Conservation (phyloP, 2,113 vertebrate species). For the Hippocampus mohnikei region DNA sequence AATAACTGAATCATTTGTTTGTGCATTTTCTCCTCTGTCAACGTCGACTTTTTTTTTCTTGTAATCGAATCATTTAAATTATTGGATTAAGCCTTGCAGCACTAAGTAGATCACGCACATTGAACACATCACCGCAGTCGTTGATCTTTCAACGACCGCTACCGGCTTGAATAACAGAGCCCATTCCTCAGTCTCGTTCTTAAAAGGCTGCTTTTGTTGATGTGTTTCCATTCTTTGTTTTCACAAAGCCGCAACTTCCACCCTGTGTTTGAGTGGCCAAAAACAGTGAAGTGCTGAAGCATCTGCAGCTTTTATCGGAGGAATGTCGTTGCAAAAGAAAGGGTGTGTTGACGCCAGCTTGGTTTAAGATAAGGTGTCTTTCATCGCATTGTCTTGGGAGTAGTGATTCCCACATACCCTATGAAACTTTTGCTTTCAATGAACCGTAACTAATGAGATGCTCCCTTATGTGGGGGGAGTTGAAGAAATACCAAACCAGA, state of each 20-base stretch:
- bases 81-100: neutral
- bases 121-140: neutral
- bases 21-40: too few relatives aligned
- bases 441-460: constrained; percentile 24
- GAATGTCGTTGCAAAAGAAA: constrained; percentile 31
- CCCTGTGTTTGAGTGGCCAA: constrained; percentile 4
- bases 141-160: neutral
- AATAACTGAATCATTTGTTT: too few relatives aligned
- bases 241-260: constrained; percentile 10
- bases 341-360: constrained; percentile 14
- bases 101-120: neutral
- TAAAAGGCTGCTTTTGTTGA: neutral
- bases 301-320: constrained; percentile 28
- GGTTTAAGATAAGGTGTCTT: constrained; percentile 32
- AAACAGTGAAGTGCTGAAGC: constrained; percentile 9
- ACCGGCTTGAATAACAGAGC: neutral
- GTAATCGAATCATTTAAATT: too few relatives aligned
- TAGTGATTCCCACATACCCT: constrained; percentile 10
- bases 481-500: constrained; percentile 12
- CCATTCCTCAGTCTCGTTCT: neutral
- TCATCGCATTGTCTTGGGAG: constrained; percentile 34
- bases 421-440: constrained; percentile 12
- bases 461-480: constrained; percentile 25
- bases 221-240: constrained; percentile 4
- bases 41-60: too few relatives aligned